Percentiles rank a stretch among this genome's conserved stretches.
phyloP scores from a whole-genome alignment of 2,797 vertebrate species.

The Chaetodon trifasciatus region DNA sequence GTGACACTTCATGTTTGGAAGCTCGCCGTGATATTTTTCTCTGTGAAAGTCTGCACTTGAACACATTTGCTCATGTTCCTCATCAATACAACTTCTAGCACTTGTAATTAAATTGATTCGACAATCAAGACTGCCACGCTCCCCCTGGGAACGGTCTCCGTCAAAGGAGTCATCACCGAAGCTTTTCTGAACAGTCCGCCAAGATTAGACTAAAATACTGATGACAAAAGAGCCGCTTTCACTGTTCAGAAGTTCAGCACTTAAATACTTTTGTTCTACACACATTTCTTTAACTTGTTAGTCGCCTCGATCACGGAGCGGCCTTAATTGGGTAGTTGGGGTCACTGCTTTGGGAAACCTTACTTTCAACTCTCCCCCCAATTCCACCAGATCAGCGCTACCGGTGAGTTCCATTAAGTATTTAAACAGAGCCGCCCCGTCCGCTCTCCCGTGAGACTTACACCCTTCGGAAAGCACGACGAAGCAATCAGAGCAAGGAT shows the following conservation, averaged over 20 bases:
- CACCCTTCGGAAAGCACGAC: conserved; percentile 38
- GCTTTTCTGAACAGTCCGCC: conserved; percentile 33
- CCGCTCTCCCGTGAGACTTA: conserved; percentile 47
- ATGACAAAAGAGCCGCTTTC: conserved; percentile 19
- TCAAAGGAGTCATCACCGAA: conserved; percentile 18
- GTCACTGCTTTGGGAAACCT: conserved; percentile 50
- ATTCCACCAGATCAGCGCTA: conserved; percentile 60
- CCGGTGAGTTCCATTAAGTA: conserved; percentile 66
- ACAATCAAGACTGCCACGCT: conserved; percentile 43
- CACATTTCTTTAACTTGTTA: conserved; percentile 38
- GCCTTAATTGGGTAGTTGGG: conserved; percentile 52
- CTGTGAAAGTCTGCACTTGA: conserved; percentile 22
- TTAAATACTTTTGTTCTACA: conserved; percentile 24
- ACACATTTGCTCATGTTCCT: conserved; percentile 26
- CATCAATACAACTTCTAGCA: conserved; percentile 27
- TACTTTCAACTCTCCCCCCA: conserved; percentile 42
- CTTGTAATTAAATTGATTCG: conserved; percentile 50
- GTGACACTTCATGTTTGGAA: background rate
- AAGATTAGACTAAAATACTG: conserved; percentile 22
- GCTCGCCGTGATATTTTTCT: conserved; percentile 8
- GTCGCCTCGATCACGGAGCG: conserved; percentile 36
- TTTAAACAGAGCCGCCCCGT: conserved; percentile 62
- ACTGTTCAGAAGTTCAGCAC: conserved; percentile 1
- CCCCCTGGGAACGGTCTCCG: conserved; percentile 9
- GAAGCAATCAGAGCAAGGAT: conserved; percentile 54